Base-by-base conservation (phyloP, 1,140 invertebrate genomes). In the Drosophila murphyi region DNA sequence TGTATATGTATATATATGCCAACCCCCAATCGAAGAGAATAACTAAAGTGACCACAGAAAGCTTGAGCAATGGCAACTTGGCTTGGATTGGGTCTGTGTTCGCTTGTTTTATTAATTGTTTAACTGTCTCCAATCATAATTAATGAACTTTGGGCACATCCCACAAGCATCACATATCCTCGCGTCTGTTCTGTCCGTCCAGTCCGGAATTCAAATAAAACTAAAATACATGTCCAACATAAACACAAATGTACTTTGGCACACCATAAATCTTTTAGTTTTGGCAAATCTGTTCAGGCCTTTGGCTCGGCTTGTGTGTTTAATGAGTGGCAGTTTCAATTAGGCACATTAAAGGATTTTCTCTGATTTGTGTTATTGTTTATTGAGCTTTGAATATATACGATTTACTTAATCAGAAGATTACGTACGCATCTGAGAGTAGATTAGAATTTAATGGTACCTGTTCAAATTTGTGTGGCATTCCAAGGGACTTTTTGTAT, bases 91-190 rank as follows among this genome's bases (percentile, higher is more conserved):
- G 62, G 20, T 20, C 55, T n/a, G 39, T 20, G 52, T 31, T 57
- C 55, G 56, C 70, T 78, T 63, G 80, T 62, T 80, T 88, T 88
- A 88, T 88, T 88, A 88, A 88, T 88, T 89, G 85, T 89, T 80
- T 80, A 89, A 83, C 85, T 88, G 83, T 88, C 83, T 83, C 83
- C 83, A 89, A 89, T 88, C 80, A 88, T 89, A 88, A 88, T 88
- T 88, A 88, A 88, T 88, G 83, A 88, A 88, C 85, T 83, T 88
- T 75, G 31, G 60, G 67, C 77, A 80, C 83, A 87, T 88, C 80
- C 83, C 82, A 50, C 59, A 29, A 48, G 48, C 65, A 43, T 60
- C 43, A 65, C 74, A 71, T 57, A 51, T 62, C 57, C 41, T 47
- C 51, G 20, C 20, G 20, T 20, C 20, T 20, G 20, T 20, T 1